These are phyloP conservation scores for Rhynchonycteris naso DNA, from an alignment of 2,797 vertebrate genomes.

Conservation along the genomic window DNA sequence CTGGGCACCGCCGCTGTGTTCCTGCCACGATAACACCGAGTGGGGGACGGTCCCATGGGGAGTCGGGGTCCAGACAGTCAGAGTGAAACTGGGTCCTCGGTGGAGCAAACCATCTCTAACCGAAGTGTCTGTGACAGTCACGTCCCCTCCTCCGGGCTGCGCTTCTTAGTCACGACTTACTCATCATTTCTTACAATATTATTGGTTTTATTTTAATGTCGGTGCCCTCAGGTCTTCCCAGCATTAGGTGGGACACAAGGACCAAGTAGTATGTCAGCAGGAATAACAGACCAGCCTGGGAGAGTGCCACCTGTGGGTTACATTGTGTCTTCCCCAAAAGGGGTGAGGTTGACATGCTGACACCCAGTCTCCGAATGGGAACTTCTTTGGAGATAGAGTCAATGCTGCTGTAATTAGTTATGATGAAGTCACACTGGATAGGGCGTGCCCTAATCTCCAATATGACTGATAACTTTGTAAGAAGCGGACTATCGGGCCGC, in stretches of 20 bases:
- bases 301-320: neutral
- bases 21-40: neutral
- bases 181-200: neutral
- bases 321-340: neutral
- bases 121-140: neutral
- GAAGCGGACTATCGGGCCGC: neutral
- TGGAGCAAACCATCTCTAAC: no score
- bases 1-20: neutral
- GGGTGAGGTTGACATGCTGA: neutral
- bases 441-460: neutral
- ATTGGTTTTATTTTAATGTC: neutral
- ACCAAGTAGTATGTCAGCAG: rapidly evolving
- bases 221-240: rapidly evolving
- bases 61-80: neutral
- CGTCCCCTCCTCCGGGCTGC: neutral
- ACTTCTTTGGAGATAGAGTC: neutral
- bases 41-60: neutral
- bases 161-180: neutral
- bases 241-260: neutral
- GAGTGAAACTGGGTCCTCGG: neutral
- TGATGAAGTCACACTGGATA: neutral
- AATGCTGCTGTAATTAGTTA: neutral
- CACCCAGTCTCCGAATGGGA: neutral
- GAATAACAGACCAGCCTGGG: neutral
- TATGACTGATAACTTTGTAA: neutral